Evolutionary conservation across 2,888 invertebrate species (phyloP).

Genomic region (Volucella zonaria): DNA sequence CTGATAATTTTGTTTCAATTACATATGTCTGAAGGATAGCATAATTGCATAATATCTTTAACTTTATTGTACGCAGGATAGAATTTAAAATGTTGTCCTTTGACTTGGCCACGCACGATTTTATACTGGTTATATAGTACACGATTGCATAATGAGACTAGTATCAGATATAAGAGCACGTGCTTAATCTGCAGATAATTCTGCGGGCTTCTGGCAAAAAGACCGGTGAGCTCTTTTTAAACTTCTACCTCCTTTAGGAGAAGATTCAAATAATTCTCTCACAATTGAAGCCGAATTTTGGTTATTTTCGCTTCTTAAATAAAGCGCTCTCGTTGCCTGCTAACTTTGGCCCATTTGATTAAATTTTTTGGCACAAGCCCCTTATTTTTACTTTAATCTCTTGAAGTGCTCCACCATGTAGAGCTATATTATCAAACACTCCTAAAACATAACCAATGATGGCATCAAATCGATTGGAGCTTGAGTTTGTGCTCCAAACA

Average conservation of each 20-base stretch:
- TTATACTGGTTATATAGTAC: no score
- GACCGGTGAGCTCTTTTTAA: constrained; percentile 17
- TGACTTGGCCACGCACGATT: constrained; percentile 17
- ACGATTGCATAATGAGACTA: background rate
- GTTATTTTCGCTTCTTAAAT: background rate
- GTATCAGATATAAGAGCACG: constrained; percentile 6
- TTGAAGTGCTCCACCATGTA: no score
- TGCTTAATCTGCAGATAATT: constrained; percentile 29
- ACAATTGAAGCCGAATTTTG: constrained; percentile 16
- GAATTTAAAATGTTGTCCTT: constrained; percentile 13
- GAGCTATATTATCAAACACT: no score
- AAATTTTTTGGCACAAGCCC: no score
- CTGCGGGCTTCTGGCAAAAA: constrained; percentile 22
- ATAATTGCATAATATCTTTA: constrained; percentile 22
- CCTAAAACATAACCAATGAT: no score
- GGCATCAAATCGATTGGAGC: no score
- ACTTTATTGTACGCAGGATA: constrained; percentile 7
- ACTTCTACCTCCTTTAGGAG: constrained; percentile 18
- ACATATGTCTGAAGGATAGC: constrained; percentile 28
- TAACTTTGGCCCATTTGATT: no score
- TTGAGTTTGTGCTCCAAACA: no score
- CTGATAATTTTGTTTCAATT: constrained; percentile 8
- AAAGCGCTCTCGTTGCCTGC: no score
- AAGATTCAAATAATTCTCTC: constrained; percentile 4
- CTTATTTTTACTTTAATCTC: no score